Evolutionary conservation across 2,888 invertebrate genomes (phyloP).

Genomic region (Hanleya hanleyi): DNA sequence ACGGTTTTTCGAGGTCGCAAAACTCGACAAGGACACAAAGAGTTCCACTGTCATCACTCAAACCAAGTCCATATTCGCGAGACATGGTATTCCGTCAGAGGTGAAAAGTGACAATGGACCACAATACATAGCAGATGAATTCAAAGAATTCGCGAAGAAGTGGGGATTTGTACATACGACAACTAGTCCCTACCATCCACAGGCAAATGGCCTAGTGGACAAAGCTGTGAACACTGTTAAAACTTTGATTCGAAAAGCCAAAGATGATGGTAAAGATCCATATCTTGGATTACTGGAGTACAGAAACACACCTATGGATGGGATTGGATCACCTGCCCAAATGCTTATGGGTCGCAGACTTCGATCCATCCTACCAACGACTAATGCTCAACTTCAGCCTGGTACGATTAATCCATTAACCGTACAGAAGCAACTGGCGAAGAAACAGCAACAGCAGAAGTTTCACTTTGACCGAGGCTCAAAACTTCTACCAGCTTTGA

Average conservation of each 20-base stretch:
- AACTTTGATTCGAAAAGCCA: conserved; percentile 4
- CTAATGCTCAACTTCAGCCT: background rate
- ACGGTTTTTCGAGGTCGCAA: conserved; percentile 32
- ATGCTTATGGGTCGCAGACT: conserved; percentile 17
- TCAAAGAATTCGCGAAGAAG: conserved; percentile 10
- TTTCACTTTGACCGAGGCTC: conserved; percentile 2
- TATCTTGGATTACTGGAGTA: conserved; percentile 12
- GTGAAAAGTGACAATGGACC: conserved; percentile 32
- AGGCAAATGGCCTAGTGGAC: conserved; percentile 16
- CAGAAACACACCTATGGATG: conserved; percentile 12
- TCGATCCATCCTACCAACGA: conserved; percentile 1
- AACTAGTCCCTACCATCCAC: conserved; percentile 19
- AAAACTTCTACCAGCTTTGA: background rate
- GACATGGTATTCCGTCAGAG: conserved; percentile 31
- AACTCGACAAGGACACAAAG: conserved; percentile 15
- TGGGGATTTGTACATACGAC: conserved; percentile 23
- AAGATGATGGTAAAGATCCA: background rate
- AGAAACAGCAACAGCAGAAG: conserved; percentile 2
- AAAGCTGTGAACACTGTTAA: conserved; percentile 17
- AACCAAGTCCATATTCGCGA: conserved; percentile 32
- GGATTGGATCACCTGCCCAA: conserved; percentile 10
- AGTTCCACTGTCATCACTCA: conserved; percentile 25
- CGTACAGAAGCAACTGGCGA: background rate
- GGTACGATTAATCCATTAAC: background rate
- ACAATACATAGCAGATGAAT: conserved; percentile 19